These are phyloP conservation scores for Yponomeuta plumbellus DNA, from an alignment of 2,888 invertebrate species.

Conservation along the genomic window DNA sequence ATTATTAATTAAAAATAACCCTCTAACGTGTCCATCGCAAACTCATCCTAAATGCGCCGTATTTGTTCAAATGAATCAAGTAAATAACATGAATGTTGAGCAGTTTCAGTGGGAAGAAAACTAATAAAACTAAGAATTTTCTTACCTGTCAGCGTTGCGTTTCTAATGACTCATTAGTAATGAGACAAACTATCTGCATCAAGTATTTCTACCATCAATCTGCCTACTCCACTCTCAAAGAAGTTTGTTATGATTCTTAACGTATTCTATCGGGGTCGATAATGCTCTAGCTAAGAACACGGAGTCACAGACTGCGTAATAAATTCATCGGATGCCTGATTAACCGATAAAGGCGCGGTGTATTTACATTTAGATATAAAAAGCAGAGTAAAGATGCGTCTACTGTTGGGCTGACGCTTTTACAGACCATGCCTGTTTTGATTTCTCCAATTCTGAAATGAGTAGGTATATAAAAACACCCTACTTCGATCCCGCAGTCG, in stretches of 20 bases:
- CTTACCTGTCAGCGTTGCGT: neutral
- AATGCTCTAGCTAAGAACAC: neutral
- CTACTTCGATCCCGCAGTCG: too few species aligned
- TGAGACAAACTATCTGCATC: neutral
- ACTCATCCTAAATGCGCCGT: too few species aligned
- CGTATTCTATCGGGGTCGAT: neutral
- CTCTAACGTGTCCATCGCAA: too few species aligned
- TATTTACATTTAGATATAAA: constrained; percentile 14
- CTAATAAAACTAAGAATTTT: too few species aligned
- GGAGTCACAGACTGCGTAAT: constrained; percentile 15
- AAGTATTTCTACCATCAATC: neutral
- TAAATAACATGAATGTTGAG: too few species aligned
- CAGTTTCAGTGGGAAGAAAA: too few species aligned
- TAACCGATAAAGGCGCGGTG: neutral
- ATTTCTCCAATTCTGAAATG: too few species aligned
- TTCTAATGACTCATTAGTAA: too few species aligned
- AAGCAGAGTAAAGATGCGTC: constrained; percentile 5
- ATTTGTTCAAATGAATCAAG: too few species aligned
- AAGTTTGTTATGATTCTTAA: neutral
- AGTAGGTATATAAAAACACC: too few species aligned
- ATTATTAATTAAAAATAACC: too few species aligned
- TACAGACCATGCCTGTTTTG: too few species aligned
- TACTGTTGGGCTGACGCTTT: neutral
- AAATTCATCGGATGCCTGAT: constrained; percentile 24
- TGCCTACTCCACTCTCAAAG: neutral